Base-by-base conservation (phyloP, 1,140 invertebrate species). In the Aplysia californica region DNA sequence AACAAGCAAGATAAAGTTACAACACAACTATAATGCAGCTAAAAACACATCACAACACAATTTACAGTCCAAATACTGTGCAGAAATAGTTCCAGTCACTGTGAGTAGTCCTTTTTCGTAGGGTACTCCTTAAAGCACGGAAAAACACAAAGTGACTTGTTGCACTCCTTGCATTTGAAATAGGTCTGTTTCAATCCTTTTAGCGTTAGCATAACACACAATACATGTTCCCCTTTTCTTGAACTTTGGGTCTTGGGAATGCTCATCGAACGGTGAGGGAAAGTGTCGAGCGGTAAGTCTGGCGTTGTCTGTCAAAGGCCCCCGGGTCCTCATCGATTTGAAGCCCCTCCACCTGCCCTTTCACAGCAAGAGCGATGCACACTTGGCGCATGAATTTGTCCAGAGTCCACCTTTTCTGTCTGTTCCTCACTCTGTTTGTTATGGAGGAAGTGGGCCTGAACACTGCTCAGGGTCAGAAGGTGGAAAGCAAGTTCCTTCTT, bases 401-500 rank as follows among this genome's bases (percentile, higher is more conserved):
- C 6, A 65, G 6, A 3, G 4, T 6, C 23, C 29, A n/a, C 3
- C 4, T 21, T 29, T 26, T 26, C 21, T 65, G 21, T 29, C 64
- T 21, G n/a, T 6, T 71, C 68, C 23, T 26, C 26, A 50, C 56
- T 35, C 23, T 50, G 3, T 35, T 70, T 70, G 0, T 0, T 20
- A 44, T 55, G 50, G n/a, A 70, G 41, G 41, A 15, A 6, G 29
- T 70, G 68, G 26, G 18, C 68, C 41, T 70, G 68, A 26, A 44
- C 50, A 29, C 44, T 50, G 18, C n/a, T 10, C 0, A 70, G 68
- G 23, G 68, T 70, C 2, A 70, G 3, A 15, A 70, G 44, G 23
- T 70, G 41, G 2, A 70, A 70, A 6, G 68, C 41, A 2, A 70
- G 38, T n/a, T n/a, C n/a, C 44, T 70, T 70, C 56, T 70, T 55